Conservation (phyloP, 2,797 vertebrate species). For the Muraenolepis orangiensis region DNA sequence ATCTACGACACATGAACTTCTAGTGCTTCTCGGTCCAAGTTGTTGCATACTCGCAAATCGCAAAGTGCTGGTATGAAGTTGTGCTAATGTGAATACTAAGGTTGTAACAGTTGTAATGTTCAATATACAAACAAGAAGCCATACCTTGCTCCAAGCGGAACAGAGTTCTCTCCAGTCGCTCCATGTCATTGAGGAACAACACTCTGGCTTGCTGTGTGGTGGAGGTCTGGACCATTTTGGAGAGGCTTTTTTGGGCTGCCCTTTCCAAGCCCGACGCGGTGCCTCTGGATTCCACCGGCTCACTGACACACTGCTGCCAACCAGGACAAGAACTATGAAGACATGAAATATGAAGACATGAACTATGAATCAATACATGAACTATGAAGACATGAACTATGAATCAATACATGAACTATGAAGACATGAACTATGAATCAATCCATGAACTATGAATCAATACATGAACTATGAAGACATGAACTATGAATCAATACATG, state of each 20-base stretch:
- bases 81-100: too few species aligned
- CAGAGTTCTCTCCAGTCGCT: conserved; percentile 82
- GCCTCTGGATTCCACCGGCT: not conserved
- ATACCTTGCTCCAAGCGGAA: conserved; percentile 86
- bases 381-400: too few species aligned
- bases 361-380: too few species aligned
- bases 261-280: not conserved
- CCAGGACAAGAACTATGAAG: too few species aligned
- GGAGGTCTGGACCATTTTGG: conserved; percentile 66
- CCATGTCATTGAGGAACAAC: conserved; percentile 81
- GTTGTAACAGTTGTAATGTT: too few species aligned
- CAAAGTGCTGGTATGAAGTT: not conserved
- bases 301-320: too few species aligned
- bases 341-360: too few species aligned
- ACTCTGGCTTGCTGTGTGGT: conserved; percentile 77
- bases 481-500: too few species aligned
- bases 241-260: conserved; percentile 47
- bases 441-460: too few species aligned
- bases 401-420: too few species aligned
- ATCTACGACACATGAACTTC: not conserved
- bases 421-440: too few species aligned
- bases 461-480: too few species aligned
- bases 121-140: not conserved
- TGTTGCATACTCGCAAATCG: not conserved
- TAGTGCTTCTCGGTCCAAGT: not conserved